Conservation (phyloP, 2,113 vertebrate genomes). For the Zosterops japonicus region DNA sequence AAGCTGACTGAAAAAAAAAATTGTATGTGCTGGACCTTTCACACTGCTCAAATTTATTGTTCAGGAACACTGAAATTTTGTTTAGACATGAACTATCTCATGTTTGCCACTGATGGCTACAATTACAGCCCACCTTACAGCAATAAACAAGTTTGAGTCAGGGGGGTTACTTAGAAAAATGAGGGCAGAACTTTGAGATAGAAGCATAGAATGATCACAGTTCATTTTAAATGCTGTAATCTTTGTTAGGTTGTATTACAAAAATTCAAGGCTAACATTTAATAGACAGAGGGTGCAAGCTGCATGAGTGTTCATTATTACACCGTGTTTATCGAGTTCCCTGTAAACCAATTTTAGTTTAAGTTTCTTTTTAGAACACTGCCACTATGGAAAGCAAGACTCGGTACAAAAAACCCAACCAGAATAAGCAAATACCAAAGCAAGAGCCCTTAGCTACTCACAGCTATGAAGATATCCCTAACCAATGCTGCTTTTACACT, state of each 20-base stretch:
- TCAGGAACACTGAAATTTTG: neutral
- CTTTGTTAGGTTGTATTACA: neutral
- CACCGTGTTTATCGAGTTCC: neutral
- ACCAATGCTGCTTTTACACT: neutral
- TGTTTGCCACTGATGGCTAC: neutral
- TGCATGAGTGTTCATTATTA: neutral
- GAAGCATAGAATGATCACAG: neutral
- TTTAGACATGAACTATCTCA: neutral
- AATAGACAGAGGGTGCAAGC: neutral
- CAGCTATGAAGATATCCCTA: neutral
- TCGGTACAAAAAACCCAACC: neutral
- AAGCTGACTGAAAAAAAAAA: neutral
- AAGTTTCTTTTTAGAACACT: neutral
- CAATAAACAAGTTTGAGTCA: neutral
- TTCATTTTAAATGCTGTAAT: neutral
- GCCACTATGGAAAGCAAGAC: neutral
- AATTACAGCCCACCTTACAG: neutral
- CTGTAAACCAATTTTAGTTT: neutral
- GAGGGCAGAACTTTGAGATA: neutral
- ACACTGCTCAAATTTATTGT: neutral
- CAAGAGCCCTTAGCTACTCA: neutral
- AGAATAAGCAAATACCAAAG: neutral
- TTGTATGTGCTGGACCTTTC: neutral
- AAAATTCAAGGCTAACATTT: neutral
- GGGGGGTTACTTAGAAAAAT: neutral